Evolutionary conservation across 2,888 invertebrate genomes (phyloP).

Genomic region (Salpingus planirostris): DNA sequence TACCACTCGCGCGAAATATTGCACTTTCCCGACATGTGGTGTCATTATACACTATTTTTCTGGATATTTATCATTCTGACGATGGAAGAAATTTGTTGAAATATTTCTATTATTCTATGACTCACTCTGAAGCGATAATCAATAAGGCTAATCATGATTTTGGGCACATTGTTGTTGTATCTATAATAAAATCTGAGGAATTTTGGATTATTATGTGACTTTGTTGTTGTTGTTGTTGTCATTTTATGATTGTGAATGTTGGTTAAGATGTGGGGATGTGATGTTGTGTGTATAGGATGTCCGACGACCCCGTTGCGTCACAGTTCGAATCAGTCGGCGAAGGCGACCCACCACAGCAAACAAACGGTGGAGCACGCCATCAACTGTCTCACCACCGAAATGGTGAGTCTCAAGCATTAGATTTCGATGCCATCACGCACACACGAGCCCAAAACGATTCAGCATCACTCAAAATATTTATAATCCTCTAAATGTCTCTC

Average conservation of each 20-base stretch:
- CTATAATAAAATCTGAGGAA: no score
- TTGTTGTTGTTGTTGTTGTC: no score
- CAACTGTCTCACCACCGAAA: slow-evolving; percentile 75
- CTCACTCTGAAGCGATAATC: slow-evolving; percentile 23
- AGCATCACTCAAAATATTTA: no score
- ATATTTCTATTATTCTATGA: slow-evolving; percentile 11
- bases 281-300: slow-evolving; percentile 50
- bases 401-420: slow-evolving; percentile 54
- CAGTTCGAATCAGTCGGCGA: slow-evolving; percentile 43
- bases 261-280: slow-evolving; percentile 17
- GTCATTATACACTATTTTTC: no score
- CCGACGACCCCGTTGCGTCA: slow-evolving; percentile 51
- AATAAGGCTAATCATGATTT: slow-evolving; percentile 45
- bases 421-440: no score
- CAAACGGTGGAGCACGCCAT: slow-evolving; percentile 62
- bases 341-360: slow-evolving; percentile 38
- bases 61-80: no score
- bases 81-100: slow-evolving; percentile 23
- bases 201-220: no score
- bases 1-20: no score
- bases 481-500: slow-evolving; percentile 10
- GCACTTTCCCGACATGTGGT: no score
- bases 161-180: no score
- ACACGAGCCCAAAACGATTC: no score
- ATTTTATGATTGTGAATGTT: no score